Conservation (phyloP, 2,113 vertebrate genomes). For the Crotalus horridus region DNA sequence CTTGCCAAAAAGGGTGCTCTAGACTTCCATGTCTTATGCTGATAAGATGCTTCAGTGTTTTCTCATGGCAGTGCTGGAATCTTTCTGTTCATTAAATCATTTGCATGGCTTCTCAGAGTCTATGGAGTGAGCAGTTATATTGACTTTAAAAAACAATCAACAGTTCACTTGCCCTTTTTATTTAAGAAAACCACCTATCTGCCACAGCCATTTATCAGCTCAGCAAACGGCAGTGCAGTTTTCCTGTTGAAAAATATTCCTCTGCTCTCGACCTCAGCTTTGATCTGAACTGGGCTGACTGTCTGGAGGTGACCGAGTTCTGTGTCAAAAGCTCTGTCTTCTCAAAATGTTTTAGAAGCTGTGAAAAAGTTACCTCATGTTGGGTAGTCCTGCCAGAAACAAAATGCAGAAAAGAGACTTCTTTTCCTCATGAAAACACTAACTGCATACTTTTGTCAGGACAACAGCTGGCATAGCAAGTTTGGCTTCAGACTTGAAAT, state of each 20-base stretch:
- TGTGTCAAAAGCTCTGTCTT: conserved; percentile 27
- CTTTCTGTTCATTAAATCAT: conserved; percentile 42
- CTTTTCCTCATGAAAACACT: conserved; percentile 35
- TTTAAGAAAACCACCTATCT: conserved; percentile 45
- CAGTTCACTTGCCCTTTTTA: conserved; percentile 28
- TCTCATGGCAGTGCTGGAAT: conserved; percentile 39
- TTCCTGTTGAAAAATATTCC: background rate
- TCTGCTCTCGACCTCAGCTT: conserved; percentile 40
- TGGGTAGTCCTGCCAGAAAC: conserved; percentile 52
- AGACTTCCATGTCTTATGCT: conserved; percentile 45
- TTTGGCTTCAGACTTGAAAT: conserved; percentile 66
- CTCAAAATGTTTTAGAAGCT: conserved; percentile 49
- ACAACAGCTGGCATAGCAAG: conserved; percentile 61
- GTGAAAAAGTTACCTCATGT: conserved; percentile 51
- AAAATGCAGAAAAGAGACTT: conserved; percentile 34
- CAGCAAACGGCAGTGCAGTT: background rate
- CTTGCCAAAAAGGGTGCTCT: conserved; percentile 1
- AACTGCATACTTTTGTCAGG: conserved; percentile 52
- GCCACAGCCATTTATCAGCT: conserved; percentile 46
- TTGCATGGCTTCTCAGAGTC: conserved; percentile 42
- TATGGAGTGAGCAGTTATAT: background rate
- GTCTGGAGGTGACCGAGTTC: conserved; percentile 23
- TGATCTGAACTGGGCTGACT: conserved; percentile 33
- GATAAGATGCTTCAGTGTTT: conserved; percentile 21
- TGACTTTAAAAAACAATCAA: background rate